Conservation (phyloP, 2,113 vertebrate species). For the Megatriorchis doriae region DNA sequence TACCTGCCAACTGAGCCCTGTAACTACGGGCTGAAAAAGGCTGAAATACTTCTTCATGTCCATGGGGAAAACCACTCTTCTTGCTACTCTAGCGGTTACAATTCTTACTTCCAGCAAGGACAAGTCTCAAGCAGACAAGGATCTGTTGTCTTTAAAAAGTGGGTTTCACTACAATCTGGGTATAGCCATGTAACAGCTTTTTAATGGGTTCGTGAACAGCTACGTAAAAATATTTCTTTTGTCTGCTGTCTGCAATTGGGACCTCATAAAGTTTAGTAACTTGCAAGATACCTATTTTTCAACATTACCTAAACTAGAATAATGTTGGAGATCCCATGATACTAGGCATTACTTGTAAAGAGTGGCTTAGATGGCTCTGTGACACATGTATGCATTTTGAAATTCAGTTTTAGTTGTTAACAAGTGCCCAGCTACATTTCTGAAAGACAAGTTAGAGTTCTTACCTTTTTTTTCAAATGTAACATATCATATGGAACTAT, state of each 20-base stretch:
- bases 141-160: not conserved
- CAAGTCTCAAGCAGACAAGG: not conserved
- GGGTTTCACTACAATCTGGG: not conserved
- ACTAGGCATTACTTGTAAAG: not conserved
- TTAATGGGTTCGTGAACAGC: not conserved
- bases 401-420: not conserved
- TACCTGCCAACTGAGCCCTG: not conserved
- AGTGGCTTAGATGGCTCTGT: not conserved
- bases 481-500: not conserved
- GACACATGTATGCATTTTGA: not conserved
- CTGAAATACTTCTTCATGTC: not conserved
- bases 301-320: not conserved
- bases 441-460: not conserved
- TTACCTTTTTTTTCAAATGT: not conserved
- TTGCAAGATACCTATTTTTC: not conserved
- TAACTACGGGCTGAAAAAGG: not conserved
- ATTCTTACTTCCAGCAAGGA: not conserved
- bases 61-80: not conserved
- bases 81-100: not conserved
- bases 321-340: not conserved
- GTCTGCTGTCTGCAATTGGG: not conserved
- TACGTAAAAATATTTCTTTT: not conserved
- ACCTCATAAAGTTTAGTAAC: not conserved
- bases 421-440: not conserved
- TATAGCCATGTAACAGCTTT: not conserved